Percentiles rank a stretch among this genome's conserved stretches.
These are phyloP conservation scores for Aphidius ervi DNA, from an alignment of 1,140 invertebrate species.

Conservation along the genomic window DNA sequence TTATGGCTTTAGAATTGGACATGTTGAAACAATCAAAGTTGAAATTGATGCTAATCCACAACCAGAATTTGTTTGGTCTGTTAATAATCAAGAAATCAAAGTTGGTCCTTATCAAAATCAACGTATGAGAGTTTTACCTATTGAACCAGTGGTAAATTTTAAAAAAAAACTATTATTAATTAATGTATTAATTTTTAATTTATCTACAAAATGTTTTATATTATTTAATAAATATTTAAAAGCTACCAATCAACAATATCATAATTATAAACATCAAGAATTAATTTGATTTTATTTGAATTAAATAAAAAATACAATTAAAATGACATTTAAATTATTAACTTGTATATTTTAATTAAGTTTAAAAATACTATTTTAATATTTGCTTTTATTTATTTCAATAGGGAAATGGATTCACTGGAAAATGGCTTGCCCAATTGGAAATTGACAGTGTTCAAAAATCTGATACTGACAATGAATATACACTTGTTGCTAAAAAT, in stretches of 20 bases:
- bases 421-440: constrained; percentile 63
- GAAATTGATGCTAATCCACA: constrained; percentile 66
- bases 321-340: not conserved
- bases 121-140: constrained; percentile 36
- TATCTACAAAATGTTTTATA: not conserved
- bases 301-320: not conserved
- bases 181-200: not conserved
- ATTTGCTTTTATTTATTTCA: constrained; percentile 25
- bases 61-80: constrained; percentile 63
- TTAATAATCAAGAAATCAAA: constrained; percentile 56
- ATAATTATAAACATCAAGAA: not conserved
- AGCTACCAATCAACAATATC: not conserved
- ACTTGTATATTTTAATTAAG: constrained; percentile 2
- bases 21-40: constrained; percentile 63
- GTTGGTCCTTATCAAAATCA: constrained; percentile 54
- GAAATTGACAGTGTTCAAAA: constrained; percentile 65
- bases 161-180: too few species aligned
- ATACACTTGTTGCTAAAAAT: constrained; percentile 63
- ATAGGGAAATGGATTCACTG: constrained; percentile 53
- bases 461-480: constrained; percentile 69
- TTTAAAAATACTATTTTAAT: constrained; percentile 22
- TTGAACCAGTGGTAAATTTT: constrained; percentile 45
- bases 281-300: not conserved
- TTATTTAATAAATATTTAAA: not conserved
- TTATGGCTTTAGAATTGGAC: constrained; percentile 68